Evolutionary conservation across 1,140 invertebrate species (phyloP), one percentile per base, ranked within the genome.

Genomic region (Procambarus virginalis): DNA sequence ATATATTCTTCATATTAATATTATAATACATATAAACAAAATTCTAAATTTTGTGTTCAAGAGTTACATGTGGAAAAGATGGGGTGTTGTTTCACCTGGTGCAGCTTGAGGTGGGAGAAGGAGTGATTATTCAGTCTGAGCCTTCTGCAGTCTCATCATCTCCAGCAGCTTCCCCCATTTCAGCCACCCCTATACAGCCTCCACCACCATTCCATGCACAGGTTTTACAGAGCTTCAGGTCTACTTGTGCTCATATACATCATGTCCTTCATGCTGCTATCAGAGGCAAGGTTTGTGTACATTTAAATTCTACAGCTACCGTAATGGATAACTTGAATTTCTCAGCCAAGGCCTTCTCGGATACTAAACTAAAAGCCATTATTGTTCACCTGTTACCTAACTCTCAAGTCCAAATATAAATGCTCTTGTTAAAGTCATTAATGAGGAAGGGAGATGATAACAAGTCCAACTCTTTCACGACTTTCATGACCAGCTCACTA

Each of bases 81-180:
- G 93, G 93, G 78, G 93, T 92, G 60, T 90, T 94, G 81, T 93
- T 94, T 79, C 93, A 94, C 78, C 93, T 94, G 91, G 89, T 93
- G 17, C 92, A 93, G 84, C 84, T 94, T 70, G 93, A 94, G 88
- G 92, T 92, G 58, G 91, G 93, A 34, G 93, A 94, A 75, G 94
- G 94, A n/a, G 92, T 94, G 2, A 90, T 93, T 80, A 92, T 94
- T 17, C 92, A 92, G 58, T 92, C 93, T 48, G 68, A 87, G 92
- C 92, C 73, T 14, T 82, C 91, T n/a, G 34, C 58, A 17, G 64
- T 73, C 14, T 77, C 89, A 22, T 86, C 89, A 3, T 90, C 78
- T 92, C 92, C 58, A 82, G 91, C 48, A 84, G 51, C 8, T n/a
- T 60, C 85, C 46, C 76, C 55, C 17, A 17, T 64, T 58, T 55